Conservation (phyloP, 53 echinoderm and acorn worm genomes). For the Holothuria leucospilota region DNA sequence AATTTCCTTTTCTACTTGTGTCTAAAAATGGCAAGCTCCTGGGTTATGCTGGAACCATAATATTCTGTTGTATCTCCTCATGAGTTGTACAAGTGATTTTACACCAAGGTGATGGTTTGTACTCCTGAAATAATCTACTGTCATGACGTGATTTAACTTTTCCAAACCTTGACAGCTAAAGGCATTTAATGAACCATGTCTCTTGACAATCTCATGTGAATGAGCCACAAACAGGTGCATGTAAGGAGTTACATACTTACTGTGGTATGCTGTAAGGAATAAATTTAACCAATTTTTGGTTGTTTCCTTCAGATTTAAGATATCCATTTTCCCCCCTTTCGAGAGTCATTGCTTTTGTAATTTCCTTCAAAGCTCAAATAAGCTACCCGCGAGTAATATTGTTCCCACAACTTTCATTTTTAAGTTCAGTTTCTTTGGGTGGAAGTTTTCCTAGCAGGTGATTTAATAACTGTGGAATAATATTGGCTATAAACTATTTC, state of each 20-base stretch:
- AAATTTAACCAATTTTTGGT: not conserved
- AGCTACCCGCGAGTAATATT: not conserved
- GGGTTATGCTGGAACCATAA: no score
- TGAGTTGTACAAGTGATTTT: conserved; percentile 14
- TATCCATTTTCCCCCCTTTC: not conserved
- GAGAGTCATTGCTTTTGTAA: no score
- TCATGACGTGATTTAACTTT: no score
- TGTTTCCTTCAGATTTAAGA: not conserved
- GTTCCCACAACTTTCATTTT: not conserved
- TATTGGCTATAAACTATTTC: no score
- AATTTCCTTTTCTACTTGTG: no score
- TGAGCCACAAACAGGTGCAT: conserved; percentile 7
- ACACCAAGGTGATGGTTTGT: conserved; percentile 24
- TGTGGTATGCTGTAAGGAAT: not conserved
- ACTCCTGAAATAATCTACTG: conserved; percentile 9
- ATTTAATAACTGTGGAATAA: no score
- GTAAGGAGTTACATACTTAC: not conserved
- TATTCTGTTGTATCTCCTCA: no score
- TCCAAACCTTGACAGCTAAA: no score
- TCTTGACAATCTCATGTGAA: not conserved
- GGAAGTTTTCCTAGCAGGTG: no score
- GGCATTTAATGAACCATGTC: no score
- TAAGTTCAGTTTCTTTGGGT: not conserved
- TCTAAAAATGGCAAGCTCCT: no score
- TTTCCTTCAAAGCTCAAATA: no score